phyloP scores from a whole-genome alignment of 2,113 vertebrate species.

The Nipponia nippon region DNA sequence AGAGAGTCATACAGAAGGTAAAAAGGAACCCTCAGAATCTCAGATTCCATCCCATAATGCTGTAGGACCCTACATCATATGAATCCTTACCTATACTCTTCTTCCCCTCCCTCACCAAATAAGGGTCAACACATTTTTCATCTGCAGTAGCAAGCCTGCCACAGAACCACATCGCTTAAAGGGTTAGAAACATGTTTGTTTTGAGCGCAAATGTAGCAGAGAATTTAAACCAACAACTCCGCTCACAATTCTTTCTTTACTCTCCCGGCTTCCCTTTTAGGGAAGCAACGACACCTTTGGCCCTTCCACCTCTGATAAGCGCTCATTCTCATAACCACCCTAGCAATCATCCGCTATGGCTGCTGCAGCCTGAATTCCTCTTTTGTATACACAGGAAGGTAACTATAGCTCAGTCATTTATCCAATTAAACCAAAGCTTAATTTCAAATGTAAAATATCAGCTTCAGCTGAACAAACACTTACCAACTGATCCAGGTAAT shows the following conservation, averaged over 20 bases:
- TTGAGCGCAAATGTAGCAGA: neutral
- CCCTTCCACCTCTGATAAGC: neutral
- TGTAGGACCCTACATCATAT: neutral
- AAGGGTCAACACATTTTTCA: neutral
- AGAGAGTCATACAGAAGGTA: rapidly evolving
- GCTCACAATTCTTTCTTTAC: neutral
- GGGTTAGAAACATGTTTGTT: neutral
- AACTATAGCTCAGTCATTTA: neutral
- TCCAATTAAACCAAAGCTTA: neutral
- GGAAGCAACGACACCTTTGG: neutral
- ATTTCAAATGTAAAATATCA: neutral
- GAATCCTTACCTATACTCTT: neutral
- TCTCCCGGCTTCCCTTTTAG: neutral
- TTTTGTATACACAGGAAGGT: neutral
- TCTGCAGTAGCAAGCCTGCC: neutral
- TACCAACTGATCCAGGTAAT: constrained; percentile 96
- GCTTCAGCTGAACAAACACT: constrained; percentile 46
- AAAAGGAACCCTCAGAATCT: neutral
- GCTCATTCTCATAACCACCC: neutral
- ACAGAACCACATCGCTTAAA: neutral
- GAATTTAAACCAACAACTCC: neutral
- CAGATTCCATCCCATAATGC: neutral
- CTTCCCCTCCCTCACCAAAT: neutral
- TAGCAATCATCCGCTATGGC: neutral
- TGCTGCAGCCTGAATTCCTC: neutral